Evolutionary conservation across 2,113 vertebrate species (phyloP), one percentile per base, ranked within the genome.

Genomic region (Cavia porcellus): DNA sequence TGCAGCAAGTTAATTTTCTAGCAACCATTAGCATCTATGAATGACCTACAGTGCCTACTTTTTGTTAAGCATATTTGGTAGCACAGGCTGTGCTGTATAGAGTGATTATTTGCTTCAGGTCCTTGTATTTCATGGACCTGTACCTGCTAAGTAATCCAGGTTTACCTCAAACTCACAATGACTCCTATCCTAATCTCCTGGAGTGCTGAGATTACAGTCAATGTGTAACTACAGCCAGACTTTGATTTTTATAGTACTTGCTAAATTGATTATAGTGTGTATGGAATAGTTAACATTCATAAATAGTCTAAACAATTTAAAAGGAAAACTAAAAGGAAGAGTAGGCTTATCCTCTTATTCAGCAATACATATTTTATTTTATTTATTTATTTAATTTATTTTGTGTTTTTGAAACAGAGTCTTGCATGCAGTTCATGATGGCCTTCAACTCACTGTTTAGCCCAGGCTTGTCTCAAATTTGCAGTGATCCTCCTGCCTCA

Each of bases 291-390:
- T 45, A 74, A 96, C 13, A 77, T 75, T 84, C 32, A 87, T n/a
- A 77, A 62, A 83, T 30, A 84, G 52, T 64, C n/a, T 59, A 45
- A 90, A 94, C 24, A 64, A 84, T 72, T 62, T 80, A 52, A 64
- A 66, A 93, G 92, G 28, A 80, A 30, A 74, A 84, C 66, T 81
- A 66, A 68, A 83, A 93, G 35, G 61, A 45, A 96, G 15, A 22
- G 45, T 89, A 30, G 35, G 64, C 7, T 66, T 80, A 61, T 17
- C 15, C 19, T 75, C 28, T 90, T 68, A 28, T 66, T 59, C 1
- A 77, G 15, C 13, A 92, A 90, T 77, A 35, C 14, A 61, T 64
- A 85, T 50, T 75, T 38, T n/a, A 52, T 52, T 52, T 52, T 50
- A 50, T 12, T n/a, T n/a, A n/a, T 52, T 52, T 13, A 11, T 52